Conservation (phyloP, 2,888 invertebrate genomes). For the Acleris holmiana region DNA sequence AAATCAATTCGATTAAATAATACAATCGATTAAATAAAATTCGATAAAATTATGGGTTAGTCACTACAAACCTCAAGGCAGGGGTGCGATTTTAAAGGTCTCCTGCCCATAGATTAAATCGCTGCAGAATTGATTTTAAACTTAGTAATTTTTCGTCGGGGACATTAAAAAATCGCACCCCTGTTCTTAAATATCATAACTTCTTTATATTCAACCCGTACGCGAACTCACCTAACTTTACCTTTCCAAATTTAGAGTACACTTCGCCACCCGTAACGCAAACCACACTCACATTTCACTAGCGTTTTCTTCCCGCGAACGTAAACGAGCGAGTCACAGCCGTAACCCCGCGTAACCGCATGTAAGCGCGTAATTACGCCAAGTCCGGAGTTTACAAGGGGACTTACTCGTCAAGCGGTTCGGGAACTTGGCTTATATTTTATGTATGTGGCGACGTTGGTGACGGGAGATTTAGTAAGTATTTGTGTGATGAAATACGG, state of each 20-base stretch:
- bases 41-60: too few relatives aligned
- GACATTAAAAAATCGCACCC: too few relatives aligned
- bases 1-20: too few relatives aligned
- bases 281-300: neutral
- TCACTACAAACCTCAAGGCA: too few relatives aligned
- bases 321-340: neutral
- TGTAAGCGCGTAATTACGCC: constrained; percentile 27
- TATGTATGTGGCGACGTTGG: constrained; percentile 23
- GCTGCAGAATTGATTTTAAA: too few relatives aligned
- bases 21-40: too few relatives aligned
- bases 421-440: constrained; percentile 24
- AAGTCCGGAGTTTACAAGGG: constrained; percentile 12
- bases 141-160: too few relatives aligned
- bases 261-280: neutral
- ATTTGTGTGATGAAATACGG: neutral
- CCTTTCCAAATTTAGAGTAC: neutral
- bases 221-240: neutral
- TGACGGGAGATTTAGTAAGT: neutral
- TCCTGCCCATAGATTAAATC: too few relatives aligned
- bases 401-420: constrained; percentile 20
- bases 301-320: constrained; percentile 2
- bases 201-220: too few relatives aligned
- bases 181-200: too few relatives aligned
- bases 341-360: constrained; percentile 12
- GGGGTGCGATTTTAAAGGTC: too few relatives aligned